Percentiles rank a stretch among this genome's conserved stretches.
phyloP scores from a whole-genome alignment of 1,140 invertebrate species.

The Scaptodrosophila lebanonensis region DNA sequence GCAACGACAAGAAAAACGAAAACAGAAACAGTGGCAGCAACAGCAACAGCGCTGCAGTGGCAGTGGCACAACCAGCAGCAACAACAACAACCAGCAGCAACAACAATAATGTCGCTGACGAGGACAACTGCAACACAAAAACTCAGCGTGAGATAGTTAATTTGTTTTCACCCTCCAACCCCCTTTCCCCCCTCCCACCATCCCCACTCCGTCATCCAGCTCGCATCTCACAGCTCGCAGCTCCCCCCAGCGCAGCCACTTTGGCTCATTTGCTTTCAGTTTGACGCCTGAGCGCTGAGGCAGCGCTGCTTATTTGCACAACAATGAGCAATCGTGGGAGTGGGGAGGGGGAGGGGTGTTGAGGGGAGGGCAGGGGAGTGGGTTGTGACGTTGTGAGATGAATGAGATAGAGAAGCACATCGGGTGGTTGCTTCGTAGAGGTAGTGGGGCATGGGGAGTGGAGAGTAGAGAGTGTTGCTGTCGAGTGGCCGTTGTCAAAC shows the following conservation, averaged over 20 bases:
- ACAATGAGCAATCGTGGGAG: conserved; percentile 32
- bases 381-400: background rate
- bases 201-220: background rate
- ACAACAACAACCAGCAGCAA: too few relatives aligned
- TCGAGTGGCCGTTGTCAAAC: conserved; percentile 68
- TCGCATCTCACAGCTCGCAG: conserved; percentile 21
- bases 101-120: conserved; percentile 10
- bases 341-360: background rate
- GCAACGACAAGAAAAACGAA: too few relatives aligned
- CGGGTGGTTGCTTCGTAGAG: too few relatives aligned
- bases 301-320: conserved; percentile 66
- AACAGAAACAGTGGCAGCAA: conserved; percentile 3
- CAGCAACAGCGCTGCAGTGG: conserved; percentile 14
- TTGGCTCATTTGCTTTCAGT: conserved; percentile 74
- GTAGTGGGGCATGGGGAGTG: background rate
- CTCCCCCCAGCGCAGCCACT: conserved; percentile 38
- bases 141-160: conserved; percentile 73
- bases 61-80: too few relatives aligned
- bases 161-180: conserved; percentile 64
- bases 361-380: background rate
- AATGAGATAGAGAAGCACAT: too few relatives aligned
- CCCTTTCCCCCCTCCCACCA: background rate
- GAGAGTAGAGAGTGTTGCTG: conserved; percentile 2
- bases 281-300: conserved; percentile 53
- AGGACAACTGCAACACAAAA: conserved; percentile 52